Conservation (phyloP, 2,888 invertebrate species). For the Monopis laevigella region DNA sequence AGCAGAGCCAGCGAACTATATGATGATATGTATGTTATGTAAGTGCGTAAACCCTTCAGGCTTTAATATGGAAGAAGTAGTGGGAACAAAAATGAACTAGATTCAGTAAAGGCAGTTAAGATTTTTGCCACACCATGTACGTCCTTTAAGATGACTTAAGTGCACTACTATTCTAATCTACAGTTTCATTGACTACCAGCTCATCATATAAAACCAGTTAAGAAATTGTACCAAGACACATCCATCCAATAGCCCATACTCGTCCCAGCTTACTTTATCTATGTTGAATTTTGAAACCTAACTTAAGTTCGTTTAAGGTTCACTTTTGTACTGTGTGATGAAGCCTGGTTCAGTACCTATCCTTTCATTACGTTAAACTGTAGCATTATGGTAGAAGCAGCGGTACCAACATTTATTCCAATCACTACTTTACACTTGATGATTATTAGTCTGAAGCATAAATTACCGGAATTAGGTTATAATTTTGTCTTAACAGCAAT, state of each 20-base stretch:
- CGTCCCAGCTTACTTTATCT: neutral
- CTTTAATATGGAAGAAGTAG: no score
- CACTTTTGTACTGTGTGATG: neutral
- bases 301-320: neutral
- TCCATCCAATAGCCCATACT: neutral
- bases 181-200: conserved; percentile 1
- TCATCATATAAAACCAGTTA: conserved; percentile 2
- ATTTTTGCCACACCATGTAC: no score
- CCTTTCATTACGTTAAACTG: conserved; percentile 7
- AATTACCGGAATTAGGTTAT: no score
- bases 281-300: neutral
- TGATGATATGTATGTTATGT: no score
- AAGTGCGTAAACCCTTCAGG: no score
- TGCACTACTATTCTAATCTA: neutral
- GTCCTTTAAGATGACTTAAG: no score
- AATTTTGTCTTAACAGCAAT: no score
- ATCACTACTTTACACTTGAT: neutral
- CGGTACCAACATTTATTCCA: neutral
- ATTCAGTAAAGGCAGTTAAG: no score
- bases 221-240: neutral
- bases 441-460: neutral
- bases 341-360: neutral
- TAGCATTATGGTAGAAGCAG: conserved; percentile 8
- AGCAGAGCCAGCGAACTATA: no score
- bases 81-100: no score